These are phyloP conservation scores for Andrena hattorfiana DNA, from an alignment of 2,888 invertebrate genomes.

Conservation along the genomic window DNA sequence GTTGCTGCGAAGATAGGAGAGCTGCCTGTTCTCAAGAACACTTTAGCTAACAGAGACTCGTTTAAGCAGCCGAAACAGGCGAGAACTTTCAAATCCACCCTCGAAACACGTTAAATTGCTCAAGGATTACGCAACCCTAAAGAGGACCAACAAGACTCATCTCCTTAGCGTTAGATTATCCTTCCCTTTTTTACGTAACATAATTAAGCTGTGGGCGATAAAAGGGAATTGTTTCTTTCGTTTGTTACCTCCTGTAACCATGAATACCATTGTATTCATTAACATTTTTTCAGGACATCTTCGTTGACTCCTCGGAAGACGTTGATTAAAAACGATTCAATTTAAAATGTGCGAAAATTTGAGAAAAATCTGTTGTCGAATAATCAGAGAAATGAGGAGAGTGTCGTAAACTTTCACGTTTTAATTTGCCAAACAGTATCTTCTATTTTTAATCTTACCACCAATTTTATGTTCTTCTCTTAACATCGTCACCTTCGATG, in stretches of 20 bases:
- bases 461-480: too few relatives aligned
- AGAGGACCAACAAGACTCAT: not conserved
- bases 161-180: slow-evolving; percentile 21
- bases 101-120: slow-evolving; percentile 15
- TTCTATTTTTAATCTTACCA: too few relatives aligned
- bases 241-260: not conserved
- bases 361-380: too few relatives aligned
- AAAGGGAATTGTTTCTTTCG: not conserved
- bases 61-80: slow-evolving; percentile 15
- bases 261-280: not conserved
- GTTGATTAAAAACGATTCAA: not conserved
- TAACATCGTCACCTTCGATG: too few relatives aligned
- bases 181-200: not conserved
- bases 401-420: too few relatives aligned
- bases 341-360: too few relatives aligned
- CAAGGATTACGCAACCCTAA: slow-evolving; percentile 11
- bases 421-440: too few relatives aligned
- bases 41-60: not conserved
- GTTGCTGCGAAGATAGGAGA: not conserved
- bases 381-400: too few relatives aligned
- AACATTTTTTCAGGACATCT: not conserved
- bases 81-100: slow-evolving; percentile 23
- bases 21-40: not conserved
- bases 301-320: not conserved
- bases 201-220: not conserved